phyloP scores from a whole-genome alignment of 2,113 vertebrate species.

The Kryptolebias marmoratus region DNA sequence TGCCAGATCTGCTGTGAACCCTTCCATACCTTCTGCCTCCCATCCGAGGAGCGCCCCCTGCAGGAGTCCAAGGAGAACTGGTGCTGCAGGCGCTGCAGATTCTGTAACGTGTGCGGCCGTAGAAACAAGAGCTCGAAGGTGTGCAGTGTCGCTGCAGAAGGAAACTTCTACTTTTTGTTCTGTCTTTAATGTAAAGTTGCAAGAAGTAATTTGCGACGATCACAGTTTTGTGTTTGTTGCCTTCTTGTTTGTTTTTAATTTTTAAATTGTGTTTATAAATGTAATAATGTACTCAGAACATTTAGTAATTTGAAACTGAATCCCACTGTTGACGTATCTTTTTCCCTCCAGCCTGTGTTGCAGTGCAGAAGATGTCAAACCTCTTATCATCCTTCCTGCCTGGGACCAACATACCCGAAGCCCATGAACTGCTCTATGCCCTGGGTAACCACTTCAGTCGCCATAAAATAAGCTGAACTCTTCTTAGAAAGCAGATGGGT shows the following conservation, averaged over 20 bases:
- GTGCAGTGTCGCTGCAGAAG: neutral
- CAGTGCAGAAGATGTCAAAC: constrained; percentile 89
- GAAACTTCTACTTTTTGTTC: neutral
- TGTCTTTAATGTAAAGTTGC: neutral
- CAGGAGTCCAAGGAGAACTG: constrained; percentile 87
- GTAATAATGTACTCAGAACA: neutral
- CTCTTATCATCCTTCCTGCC: constrained; percentile 88
- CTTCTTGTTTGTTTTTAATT: no score
- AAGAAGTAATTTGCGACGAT: no score
- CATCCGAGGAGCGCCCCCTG: constrained; percentile 83
- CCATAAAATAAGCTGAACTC: neutral
- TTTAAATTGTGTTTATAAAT: neutral
- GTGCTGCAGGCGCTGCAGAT: constrained; percentile 92
- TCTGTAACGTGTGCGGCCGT: constrained; percentile 90
- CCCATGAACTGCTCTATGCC: constrained; percentile 82
- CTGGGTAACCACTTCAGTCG: constrained; percentile 81
- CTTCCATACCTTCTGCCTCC: constrained; percentile 90
- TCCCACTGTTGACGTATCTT: neutral
- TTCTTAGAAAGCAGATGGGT: neutral
- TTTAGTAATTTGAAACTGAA: neutral
- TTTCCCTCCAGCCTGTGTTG: constrained; percentile 82
- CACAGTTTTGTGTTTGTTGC: no score
- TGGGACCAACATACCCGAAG: constrained; percentile 90
- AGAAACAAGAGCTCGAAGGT: constrained; percentile 88
- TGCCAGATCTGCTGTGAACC: constrained; percentile 95